phyloP scores from a whole-genome alignment of 2,113 vertebrate genomes.

The Chitala chitala region DNA sequence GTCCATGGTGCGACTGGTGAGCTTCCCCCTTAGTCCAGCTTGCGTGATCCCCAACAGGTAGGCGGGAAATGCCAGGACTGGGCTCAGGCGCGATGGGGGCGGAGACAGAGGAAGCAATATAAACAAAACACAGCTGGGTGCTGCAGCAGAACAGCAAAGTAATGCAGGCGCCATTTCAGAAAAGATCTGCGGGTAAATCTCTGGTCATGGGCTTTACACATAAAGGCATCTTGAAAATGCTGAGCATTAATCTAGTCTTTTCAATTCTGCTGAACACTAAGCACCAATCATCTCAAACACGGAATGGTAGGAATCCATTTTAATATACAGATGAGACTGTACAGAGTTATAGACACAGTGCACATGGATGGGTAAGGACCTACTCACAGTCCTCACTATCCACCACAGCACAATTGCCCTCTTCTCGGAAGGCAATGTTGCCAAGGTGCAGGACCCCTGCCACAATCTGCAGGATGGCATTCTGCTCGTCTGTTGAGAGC shows the following conservation, averaged over 20 bases:
- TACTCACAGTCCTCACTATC: constrained; percentile 72
- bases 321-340: background rate
- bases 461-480: constrained; percentile 67
- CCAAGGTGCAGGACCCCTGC: constrained; percentile 72
- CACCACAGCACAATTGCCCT: constrained; percentile 71
- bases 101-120: background rate
- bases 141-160: too few species aligned
- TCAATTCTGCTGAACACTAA: too few species aligned
- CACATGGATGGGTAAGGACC: too few species aligned
- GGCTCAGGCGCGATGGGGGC: background rate
- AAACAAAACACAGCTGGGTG: background rate
- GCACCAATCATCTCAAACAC: too few species aligned
- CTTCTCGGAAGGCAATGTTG: constrained; percentile 70
- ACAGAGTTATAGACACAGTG: background rate
- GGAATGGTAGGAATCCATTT: background rate
- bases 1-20: constrained; percentile 74
- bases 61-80: constrained; percentile 70
- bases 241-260: too few species aligned
- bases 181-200: too few species aligned
- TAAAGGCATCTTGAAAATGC: too few species aligned
- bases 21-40: constrained; percentile 61
- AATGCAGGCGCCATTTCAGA: too few species aligned
- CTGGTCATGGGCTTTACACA: too few species aligned
- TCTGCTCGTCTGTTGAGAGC: constrained; percentile 59
- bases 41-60: constrained; percentile 68